phyloP scores from a whole-genome alignment of 1,140 invertebrate genomes.

The Drosophila pandora region DNA sequence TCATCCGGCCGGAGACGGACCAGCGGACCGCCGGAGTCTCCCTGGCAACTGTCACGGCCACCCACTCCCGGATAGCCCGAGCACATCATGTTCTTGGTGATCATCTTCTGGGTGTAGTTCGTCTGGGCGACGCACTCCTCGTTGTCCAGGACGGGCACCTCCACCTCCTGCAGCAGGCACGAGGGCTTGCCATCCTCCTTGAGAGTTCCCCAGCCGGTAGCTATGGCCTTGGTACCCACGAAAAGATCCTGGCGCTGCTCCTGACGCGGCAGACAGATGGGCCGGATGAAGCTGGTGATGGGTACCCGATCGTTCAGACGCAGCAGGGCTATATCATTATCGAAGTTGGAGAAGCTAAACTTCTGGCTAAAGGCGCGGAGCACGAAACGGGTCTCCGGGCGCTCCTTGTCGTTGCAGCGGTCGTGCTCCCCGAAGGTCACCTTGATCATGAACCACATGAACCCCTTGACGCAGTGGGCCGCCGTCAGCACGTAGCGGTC shows the following conservation, averaged over 20 bases:
- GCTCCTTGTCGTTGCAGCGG: constrained; percentile 88
- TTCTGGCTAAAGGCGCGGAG: constrained; percentile 89
- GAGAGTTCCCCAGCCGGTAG: constrained; percentile 93
- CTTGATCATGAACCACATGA: constrained; percentile 96
- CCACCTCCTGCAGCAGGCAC: constrained; percentile 91
- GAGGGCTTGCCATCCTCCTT: constrained; percentile 92
- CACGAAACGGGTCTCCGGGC: constrained; percentile 90
- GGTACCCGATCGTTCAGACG: constrained; percentile 90
- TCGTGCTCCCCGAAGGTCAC: constrained; percentile 93
- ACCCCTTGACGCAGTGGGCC: constrained; percentile 93
- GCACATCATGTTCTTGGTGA: constrained; percentile 94
- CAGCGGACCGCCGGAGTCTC: constrained; percentile 95
- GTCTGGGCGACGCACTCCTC: constrained; percentile 89
- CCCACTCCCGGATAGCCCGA: constrained; percentile 91
- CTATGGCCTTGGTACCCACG: constrained; percentile 88
- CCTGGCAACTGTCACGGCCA: constrained; percentile 94
- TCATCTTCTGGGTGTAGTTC: constrained; percentile 91
- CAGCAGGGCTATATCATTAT: constrained; percentile 93
- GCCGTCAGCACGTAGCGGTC: constrained; percentile 92
- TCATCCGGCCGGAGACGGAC: constrained; percentile 89
- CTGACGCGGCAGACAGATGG: constrained; percentile 90
- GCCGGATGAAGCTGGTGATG: constrained; percentile 89
- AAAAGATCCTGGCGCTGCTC: constrained; percentile 86
- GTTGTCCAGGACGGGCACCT: constrained; percentile 92
- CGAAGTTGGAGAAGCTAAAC: constrained; percentile 92